phyloP scores from a whole-genome alignment of 1,140 invertebrate genomes.

The Bombyx mori region DNA sequence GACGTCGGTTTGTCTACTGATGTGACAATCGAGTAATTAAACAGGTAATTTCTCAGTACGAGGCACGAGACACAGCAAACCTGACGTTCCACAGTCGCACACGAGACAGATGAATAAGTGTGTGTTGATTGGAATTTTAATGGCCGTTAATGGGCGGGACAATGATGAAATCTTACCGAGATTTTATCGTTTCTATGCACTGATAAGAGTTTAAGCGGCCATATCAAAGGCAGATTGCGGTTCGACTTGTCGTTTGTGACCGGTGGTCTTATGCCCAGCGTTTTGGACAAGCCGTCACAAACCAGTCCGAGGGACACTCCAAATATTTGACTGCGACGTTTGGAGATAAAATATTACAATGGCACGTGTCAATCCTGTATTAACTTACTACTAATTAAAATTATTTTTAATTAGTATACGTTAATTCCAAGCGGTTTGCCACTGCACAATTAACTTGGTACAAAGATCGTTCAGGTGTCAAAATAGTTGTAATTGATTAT shows the following conservation, averaged over 20 bases:
- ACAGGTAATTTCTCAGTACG: conserved; percentile 39
- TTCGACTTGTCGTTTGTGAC: conserved; percentile 36
- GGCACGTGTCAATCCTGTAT: no score
- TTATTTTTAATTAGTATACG: no score
- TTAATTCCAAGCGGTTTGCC: no score
- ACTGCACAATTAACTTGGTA: no score
- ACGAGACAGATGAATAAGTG: conserved; percentile 39
- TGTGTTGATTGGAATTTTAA: conserved; percentile 64
- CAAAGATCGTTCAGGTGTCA: no score
- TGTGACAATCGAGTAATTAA: conserved; percentile 35
- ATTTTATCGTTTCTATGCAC: conserved; percentile 61
- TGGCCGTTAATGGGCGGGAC: conserved; percentile 64
- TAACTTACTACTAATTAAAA: no score
- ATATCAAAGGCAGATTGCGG: conserved; percentile 65
- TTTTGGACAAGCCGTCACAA: conserved; percentile 6
- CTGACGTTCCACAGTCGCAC: conserved; percentile 21
- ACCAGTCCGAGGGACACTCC: no score
- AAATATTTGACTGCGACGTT: no score
- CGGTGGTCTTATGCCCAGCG: conserved; percentile 33
- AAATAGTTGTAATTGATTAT: no score
- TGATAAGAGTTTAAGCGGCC: conserved; percentile 60
- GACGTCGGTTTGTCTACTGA: conserved; percentile 12
- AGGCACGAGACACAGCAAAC: conserved; percentile 32
- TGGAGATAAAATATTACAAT: no score
- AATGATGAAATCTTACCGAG: conserved; percentile 60